Conservation (phyloP, 1,140 invertebrate genomes). For the Drosophila novamexicana region DNA sequence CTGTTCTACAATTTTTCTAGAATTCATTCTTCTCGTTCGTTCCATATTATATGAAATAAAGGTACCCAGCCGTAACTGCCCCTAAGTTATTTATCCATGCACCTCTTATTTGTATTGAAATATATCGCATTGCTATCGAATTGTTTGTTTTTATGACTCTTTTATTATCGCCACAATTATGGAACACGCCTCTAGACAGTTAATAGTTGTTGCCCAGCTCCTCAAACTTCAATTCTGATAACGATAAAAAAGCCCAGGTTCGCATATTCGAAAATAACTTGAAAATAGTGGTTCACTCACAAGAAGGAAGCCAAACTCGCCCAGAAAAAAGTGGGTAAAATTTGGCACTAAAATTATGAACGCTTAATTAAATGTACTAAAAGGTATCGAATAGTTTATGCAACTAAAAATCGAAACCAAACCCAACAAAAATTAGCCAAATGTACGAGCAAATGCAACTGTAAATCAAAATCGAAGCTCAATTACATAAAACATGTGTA, state of each 20-base stretch:
- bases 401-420: constrained; percentile 17
- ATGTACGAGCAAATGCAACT: constrained; percentile 31
- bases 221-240: no score
- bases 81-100: constrained; percentile 2
- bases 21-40: no score
- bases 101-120: background rate
- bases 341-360: constrained; percentile 41
- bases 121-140: background rate
- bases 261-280: no score
- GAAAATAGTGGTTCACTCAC: no score
- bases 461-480: constrained; percentile 35
- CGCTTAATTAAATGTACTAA: constrained; percentile 56
- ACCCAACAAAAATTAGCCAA: constrained; percentile 7
- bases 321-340: constrained; percentile 12
- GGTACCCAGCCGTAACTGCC: background rate
- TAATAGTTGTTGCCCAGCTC: constrained; percentile 1
- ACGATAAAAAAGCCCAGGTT: no score
- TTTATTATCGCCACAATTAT: background rate
- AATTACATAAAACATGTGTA: constrained; percentile 58
- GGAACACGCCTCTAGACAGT: background rate
- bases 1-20: no score
- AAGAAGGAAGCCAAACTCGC: constrained; percentile 16
- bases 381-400: constrained; percentile 22
- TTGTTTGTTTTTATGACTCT: background rate
- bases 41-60: no score